A percentile compares a stretch with the other conserved stretches of the same genome.
phyloP scores from a whole-genome alignment of 2,113 vertebrate species.

The Falcunculus frontatus region DNA sequence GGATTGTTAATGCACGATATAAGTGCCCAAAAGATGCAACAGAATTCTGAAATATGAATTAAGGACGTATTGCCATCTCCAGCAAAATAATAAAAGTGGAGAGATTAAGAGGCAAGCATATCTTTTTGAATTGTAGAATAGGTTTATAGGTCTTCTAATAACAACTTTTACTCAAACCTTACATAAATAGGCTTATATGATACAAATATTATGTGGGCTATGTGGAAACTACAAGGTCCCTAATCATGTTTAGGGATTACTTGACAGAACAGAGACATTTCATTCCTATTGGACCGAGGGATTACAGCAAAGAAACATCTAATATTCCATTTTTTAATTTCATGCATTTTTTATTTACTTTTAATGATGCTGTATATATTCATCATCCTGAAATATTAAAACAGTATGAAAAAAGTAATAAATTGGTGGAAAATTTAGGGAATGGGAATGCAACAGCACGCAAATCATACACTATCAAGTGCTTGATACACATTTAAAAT shows the following conservation, averaged over 20 bases:
- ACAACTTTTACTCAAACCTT: conserved; percentile 80
- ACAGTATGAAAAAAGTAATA: conserved; percentile 85
- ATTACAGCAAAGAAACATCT: conserved; percentile 82
- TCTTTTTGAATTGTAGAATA: conserved; percentile 77
- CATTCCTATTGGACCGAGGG: conserved; percentile 79
- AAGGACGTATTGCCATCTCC: conserved; percentile 55
- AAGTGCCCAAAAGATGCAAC: conserved; percentile 48
- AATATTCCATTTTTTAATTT: conserved; percentile 87
- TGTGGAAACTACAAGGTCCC: conserved; percentile 78
- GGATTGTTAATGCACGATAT: not conserved
- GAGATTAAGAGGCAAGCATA: conserved; percentile 73
- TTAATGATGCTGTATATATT: conserved; percentile 88
- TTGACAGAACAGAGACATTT: conserved; percentile 77
- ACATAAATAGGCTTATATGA: conserved; percentile 84
- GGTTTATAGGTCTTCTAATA: conserved; percentile 81
- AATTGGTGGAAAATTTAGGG: conserved; percentile 86
- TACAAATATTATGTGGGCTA: conserved; percentile 78
- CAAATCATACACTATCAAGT: conserved; percentile 90
- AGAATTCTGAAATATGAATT: conserved; percentile 71
- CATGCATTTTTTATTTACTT: conserved; percentile 87
- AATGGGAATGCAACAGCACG: conserved; percentile 82
- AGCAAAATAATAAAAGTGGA: conserved; percentile 70
- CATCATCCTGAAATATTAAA: conserved; percentile 90
- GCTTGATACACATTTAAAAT: conserved; percentile 87
- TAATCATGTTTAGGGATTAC: conserved; percentile 91